Base-by-base conservation (phyloP, 92 coral and sea anemone genomes). In the Meandrina meandrites region DNA sequence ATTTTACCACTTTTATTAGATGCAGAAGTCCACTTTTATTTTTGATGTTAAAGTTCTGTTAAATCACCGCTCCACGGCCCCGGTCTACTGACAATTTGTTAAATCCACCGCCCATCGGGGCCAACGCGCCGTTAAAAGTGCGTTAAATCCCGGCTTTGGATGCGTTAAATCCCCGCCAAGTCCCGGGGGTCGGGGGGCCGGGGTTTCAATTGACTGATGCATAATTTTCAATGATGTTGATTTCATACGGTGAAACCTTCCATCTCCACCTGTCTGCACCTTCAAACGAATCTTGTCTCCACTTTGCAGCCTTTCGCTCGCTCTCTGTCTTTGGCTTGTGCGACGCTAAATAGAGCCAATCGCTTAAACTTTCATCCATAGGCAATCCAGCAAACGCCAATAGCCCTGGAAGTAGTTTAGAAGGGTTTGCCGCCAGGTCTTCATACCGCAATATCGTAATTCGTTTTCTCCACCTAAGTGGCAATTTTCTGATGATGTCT, bases 251-350 rank as follows among this genome's bases (percentile, higher is more conserved):
- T 1, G 31, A 7, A 13, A 88, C 91, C 11, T 75, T 88, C 88
- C 81, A 82, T 21, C 91, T 56, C 91, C 91, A 88, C n/a, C 91
- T 62, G n/a, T 75, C 42, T 0, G 74, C 88, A 7, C 86, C 91
- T 42, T 82, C 87, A 0, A 28, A 31, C 24, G 91, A 70, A 42
- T 88, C 79, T 58, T 83, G 83, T 7, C 86, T 66, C 76, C 87
- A 79, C 16, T 67, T 70, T 8, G 71, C 78, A 2, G 74, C 75
- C 1, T 62, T 19, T 24, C 42, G 81, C 24, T 66, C 88, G 42
- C 54, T 34, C 14, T 82, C 68, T 3, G 69, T 74, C 24, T 76
- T 60, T 0, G 66, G 84, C 57, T 51, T 51, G 47, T 88, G 91
- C 54, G 91, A 53, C 58, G 87, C 79, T 76, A 69, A 73, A 69